Evolutionary conservation across 2,113 vertebrate genomes (phyloP), one percentile per base, ranked within the genome.

Genomic region (Antechinus stuartii): DNA sequence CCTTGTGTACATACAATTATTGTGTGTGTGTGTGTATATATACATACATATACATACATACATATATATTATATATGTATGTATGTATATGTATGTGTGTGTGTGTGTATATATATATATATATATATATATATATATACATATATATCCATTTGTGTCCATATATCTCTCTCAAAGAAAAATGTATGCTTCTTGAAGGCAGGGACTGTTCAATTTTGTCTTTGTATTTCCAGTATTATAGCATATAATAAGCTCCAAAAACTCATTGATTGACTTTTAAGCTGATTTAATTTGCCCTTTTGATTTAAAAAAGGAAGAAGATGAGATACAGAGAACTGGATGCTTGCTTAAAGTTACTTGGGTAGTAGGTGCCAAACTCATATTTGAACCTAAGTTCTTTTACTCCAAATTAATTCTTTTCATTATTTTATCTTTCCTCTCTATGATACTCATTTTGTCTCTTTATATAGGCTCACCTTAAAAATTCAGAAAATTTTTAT

Each of bases 101-200:
- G 42, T 42, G 42, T 42, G 42, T 42, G 42, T 42, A 42, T 42
- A 42, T 42, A 42, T 42, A 42, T 42, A 42, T 42, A 42, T 42
- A 42, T 42, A 42, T 42, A 42, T 42, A 42, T 42, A 42, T 42
- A 9, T 84, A 84, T 8, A 42, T 84, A 42, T 19, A 42, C 22
- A 42, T n/a, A 14, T 42, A 5, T 92, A 61, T 96, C 95, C 93
- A 89, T 57, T 35, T 76, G 24, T 92, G 76, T 96, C 95, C 92
- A 89, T 57, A 42, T 76, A 23, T 90, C 90, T 97, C 54, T 52
- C 56, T 92, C 90, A 54, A 95, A 89, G 25, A 53, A 93, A 61
- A 61, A 96, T 54, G 50, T 93, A 94, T 92, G 96, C 95, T 94
- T 96, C 90, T 92, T 68, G 54, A 55, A 93, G 96, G 84, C 53